A percentile compares a stretch with the other conserved stretches of the same genome.
These are phyloP conservation scores for Babyrousa celebensis DNA, from an alignment of 2,797 vertebrate genomes.

Conservation along the genomic window DNA sequence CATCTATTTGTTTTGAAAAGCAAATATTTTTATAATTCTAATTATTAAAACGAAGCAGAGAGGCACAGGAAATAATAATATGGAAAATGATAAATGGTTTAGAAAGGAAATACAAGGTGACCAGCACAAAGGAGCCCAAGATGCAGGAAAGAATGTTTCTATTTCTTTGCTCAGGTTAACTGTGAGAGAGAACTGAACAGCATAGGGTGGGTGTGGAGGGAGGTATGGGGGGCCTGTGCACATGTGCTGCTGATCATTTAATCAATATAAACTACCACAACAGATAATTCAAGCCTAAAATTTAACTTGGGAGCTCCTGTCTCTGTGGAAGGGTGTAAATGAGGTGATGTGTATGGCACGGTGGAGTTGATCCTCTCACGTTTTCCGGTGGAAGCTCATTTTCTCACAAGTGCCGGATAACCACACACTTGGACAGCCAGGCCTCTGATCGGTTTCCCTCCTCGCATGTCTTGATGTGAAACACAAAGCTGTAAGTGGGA, in stretches of 20 bases:
- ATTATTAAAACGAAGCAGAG: conserved; percentile 53
- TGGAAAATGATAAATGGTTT: not conserved
- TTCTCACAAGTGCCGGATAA: conserved; percentile 71
- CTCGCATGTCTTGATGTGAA: not conserved
- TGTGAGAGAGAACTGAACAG: not conserved
- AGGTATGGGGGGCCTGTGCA: too few relatives aligned
- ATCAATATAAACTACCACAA: conserved; percentile 64
- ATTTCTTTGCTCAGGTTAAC: conserved; percentile 25
- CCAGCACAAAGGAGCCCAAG: not conserved
- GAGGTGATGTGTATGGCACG: conserved; percentile 22
- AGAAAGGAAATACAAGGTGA: not conserved
- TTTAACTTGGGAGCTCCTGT: conserved; percentile 25
- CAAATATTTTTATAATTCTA: conserved; percentile 12
- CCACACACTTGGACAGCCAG: conserved; percentile 58
- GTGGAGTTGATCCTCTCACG: conserved; percentile 76
- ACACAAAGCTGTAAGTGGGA: conserved; percentile 70
- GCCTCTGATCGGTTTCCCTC: not conserved
- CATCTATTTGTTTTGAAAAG: conserved; percentile 63
- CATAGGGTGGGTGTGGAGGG: too few relatives aligned
- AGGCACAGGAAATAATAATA: not conserved
- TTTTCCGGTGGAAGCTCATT: conserved; percentile 71
- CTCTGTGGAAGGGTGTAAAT: conserved; percentile 48
- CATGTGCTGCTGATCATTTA: not conserved
- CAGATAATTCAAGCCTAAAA: conserved; percentile 9
- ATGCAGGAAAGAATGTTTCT: not conserved